These are phyloP conservation scores for Xanthia togata DNA, from an alignment of 2,888 invertebrate species.

Conservation along the genomic window DNA sequence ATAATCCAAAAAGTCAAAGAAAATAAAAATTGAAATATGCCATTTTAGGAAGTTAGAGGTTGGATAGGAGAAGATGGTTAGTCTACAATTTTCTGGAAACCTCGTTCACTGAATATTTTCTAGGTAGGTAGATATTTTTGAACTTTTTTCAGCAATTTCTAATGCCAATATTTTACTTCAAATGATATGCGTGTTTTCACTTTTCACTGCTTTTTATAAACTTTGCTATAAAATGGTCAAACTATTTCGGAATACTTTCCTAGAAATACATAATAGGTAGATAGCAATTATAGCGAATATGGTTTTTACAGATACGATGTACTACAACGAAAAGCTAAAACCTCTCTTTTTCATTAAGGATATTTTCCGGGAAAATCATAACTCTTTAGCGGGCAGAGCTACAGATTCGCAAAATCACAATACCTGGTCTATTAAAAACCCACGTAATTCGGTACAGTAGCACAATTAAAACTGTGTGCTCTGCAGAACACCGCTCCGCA, in stretches of 20 bases:
- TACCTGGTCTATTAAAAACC: slow-evolving; percentile 13
- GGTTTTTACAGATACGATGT: background rate
- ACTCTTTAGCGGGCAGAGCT: background rate
- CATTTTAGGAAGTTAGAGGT: background rate
- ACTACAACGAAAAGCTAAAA: background rate
- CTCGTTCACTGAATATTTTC: background rate
- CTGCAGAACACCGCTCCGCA: slow-evolving; percentile 13
- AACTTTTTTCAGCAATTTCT: background rate
- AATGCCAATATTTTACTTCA: background rate
- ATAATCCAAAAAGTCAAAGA: too few species aligned
- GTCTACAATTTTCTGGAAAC: background rate
- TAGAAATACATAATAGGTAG: background rate
- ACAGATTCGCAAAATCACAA: slow-evolving; percentile 9
- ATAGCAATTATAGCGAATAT: too few species aligned
- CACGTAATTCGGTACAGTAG: slow-evolving; percentile 23
- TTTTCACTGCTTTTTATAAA: background rate
- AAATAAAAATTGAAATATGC: too few species aligned
- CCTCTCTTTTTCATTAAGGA: too few species aligned
- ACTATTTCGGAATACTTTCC: background rate
- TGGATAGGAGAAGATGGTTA: background rate
- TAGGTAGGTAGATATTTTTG: background rate
- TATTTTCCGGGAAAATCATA: background rate
- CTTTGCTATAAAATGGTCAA: background rate
- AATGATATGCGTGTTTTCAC: background rate
- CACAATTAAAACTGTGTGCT: slow-evolving; percentile 40